phyloP scores from a whole-genome alignment of 2,888 invertebrate genomes.

The Dolomedes plantarius region DNA sequence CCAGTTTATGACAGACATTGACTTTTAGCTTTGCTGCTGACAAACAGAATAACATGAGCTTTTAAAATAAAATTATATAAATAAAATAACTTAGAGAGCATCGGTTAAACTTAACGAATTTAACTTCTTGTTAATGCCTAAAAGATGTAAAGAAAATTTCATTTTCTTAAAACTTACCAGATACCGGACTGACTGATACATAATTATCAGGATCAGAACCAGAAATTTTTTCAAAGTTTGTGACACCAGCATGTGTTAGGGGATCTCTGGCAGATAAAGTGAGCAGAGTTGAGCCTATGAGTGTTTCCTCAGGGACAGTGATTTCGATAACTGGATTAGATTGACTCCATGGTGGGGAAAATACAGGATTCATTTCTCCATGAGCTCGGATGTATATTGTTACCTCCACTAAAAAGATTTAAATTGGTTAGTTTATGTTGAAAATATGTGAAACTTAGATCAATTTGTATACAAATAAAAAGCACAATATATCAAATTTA shows the following conservation, averaged over 20 bases:
- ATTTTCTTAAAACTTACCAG: slow-evolving; percentile 54
- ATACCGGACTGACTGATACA: slow-evolving; percentile 78
- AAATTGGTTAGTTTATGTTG: no score
- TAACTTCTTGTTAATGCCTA: no score
- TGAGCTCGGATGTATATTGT: slow-evolving; percentile 87
- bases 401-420: slow-evolving; percentile 81
- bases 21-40: no score
- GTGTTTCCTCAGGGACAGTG: slow-evolving; percentile 85
- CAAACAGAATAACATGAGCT: no score
- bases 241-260: slow-evolving; percentile 73
- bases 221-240: slow-evolving; percentile 74
- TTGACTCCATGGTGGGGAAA: slow-evolving; percentile 84
- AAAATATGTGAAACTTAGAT: no score
- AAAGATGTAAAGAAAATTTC: no score
- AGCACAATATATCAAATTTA: no score
- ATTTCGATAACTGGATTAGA: slow-evolving; percentile 83
- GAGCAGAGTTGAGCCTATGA: slow-evolving; percentile 84
- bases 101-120: no score
- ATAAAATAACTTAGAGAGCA: no score
- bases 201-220: slow-evolving; percentile 75
- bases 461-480: no score
- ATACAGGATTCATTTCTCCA: slow-evolving; percentile 86
- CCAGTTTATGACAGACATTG: no score
- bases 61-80: no score
- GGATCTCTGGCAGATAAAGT: slow-evolving; percentile 77